phyloP scores from a whole-genome alignment of 92 coral and sea anemone species.

The Chrysogorgia sp. region DNA sequence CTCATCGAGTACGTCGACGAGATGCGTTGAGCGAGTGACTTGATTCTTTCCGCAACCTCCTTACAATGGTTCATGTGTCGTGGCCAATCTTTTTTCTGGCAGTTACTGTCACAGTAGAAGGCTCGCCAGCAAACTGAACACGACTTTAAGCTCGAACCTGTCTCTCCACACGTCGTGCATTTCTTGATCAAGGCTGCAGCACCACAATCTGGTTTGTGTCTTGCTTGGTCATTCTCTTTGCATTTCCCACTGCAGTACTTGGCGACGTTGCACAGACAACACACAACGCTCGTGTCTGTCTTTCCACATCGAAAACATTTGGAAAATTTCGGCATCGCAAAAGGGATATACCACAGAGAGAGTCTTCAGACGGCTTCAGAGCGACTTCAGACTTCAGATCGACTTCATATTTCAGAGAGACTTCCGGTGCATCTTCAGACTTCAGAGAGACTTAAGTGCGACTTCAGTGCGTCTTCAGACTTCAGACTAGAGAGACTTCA shows the following conservation, averaged over 20 bases:
- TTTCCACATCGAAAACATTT: constrained; percentile 38
- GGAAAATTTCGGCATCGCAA: constrained; percentile 23
- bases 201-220: constrained; percentile 62
- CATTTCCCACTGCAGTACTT: constrained; percentile 67
- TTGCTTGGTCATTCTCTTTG: constrained; percentile 50
- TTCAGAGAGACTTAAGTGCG: too few relatives aligned
- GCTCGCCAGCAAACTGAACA: constrained; percentile 40
- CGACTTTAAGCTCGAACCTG: constrained; percentile 11
- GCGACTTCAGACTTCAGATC: too few relatives aligned
- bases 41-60: not conserved
- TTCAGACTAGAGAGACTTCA: too few relatives aligned
- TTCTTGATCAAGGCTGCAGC: constrained; percentile 32
- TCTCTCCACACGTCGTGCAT: constrained; percentile 45
- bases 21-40: constrained; percentile 9
- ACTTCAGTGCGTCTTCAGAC: too few relatives aligned
- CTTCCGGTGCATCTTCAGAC: too few relatives aligned
- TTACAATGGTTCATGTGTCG: constrained; percentile 44
- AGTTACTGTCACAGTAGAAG: constrained; percentile 36
- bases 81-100: constrained; percentile 37
- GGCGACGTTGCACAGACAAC: constrained; percentile 23
- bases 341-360: too few relatives aligned
- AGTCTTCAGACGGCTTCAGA: too few relatives aligned
- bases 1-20: not conserved
- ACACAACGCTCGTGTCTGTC: not conserved
- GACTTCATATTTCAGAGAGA: too few relatives aligned